Evolutionary conservation across 2,797 vertebrate genomes (phyloP).

Genomic region (Cetoscarus ocellatus): DNA sequence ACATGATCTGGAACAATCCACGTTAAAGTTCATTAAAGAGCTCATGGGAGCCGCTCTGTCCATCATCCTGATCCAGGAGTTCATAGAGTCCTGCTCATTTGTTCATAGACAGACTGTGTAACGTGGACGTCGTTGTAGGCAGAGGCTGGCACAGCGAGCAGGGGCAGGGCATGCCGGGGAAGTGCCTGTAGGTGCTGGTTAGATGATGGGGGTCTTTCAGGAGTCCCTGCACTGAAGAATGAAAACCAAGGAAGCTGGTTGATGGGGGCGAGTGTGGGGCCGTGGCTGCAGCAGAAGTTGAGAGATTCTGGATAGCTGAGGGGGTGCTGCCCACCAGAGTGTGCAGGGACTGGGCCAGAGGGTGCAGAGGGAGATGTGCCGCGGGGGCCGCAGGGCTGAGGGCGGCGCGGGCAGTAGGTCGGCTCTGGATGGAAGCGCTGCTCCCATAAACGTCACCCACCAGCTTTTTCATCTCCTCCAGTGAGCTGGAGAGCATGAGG

Average conservation of each 20-base stretch:
- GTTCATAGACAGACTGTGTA: constrained; percentile 82
- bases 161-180: constrained; percentile 86
- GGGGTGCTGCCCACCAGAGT: constrained; percentile 75
- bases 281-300: constrained; percentile 45
- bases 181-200: constrained; percentile 82
- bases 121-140: constrained; percentile 76
- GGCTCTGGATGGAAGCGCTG: constrained; percentile 68
- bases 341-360: constrained; percentile 83
- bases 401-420: constrained; percentile 50
- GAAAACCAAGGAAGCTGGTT: constrained; percentile 81
- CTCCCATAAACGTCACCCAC: constrained; percentile 86
- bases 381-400: constrained; percentile 55
- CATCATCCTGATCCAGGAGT: constrained; percentile 21
- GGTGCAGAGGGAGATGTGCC: constrained; percentile 79
- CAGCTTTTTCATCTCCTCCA: constrained; percentile 90
- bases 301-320: constrained; percentile 73
- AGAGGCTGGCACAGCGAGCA: constrained; percentile 86
- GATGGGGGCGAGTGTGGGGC: constrained; percentile 80
- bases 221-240: constrained; percentile 76
- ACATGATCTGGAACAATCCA: constrained; percentile 65
- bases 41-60: constrained; percentile 28
- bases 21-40: constrained; percentile 38
- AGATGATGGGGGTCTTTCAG: constrained; percentile 83
- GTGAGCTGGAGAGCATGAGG: constrained; percentile 88
- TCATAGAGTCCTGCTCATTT: constrained; percentile 74